Percentiles rank a stretch among this genome's conserved stretches.
These are phyloP conservation scores for Cordilura impudica DNA, from an alignment of 2,888 invertebrate species.

Conservation along the genomic window DNA sequence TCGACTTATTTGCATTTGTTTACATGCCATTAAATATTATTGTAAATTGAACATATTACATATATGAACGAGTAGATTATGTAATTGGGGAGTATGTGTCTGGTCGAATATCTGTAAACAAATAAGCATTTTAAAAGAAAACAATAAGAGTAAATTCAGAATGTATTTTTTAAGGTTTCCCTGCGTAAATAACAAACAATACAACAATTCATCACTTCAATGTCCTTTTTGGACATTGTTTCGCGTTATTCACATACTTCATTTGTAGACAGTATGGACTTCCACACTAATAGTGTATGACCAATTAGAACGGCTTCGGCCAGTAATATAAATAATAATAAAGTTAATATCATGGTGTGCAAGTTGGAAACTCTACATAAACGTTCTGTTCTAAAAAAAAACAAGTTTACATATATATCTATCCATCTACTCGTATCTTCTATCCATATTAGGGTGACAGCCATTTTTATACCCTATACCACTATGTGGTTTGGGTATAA, in stretches of 20 bases:
- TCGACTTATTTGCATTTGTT: constrained; percentile 67
- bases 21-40: constrained; percentile 76
- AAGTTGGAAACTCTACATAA: too few relatives aligned
- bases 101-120: constrained; percentile 50
- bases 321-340: neutral
- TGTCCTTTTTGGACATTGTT: constrained; percentile 63
- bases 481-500: too few relatives aligned
- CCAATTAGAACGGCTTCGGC: neutral
- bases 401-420: too few relatives aligned
- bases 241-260: constrained; percentile 45
- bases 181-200: constrained; percentile 66
- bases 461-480: too few relatives aligned
- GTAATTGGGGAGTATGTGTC: constrained; percentile 28
- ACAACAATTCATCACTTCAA: constrained; percentile 71
- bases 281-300: neutral
- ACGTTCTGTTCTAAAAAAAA: too few relatives aligned
- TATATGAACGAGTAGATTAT: too few relatives aligned
- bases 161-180: constrained; percentile 56
- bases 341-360: too few relatives aligned
- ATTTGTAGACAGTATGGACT: constrained; percentile 31
- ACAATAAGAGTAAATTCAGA: constrained; percentile 54
- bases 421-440: too few relatives aligned
- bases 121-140: constrained; percentile 40
- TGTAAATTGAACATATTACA: too few relatives aligned
- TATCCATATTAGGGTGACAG: too few relatives aligned